Base-by-base conservation (phyloP, 2,888 invertebrate genomes). In the Acanthosepion lycidas region DNA sequence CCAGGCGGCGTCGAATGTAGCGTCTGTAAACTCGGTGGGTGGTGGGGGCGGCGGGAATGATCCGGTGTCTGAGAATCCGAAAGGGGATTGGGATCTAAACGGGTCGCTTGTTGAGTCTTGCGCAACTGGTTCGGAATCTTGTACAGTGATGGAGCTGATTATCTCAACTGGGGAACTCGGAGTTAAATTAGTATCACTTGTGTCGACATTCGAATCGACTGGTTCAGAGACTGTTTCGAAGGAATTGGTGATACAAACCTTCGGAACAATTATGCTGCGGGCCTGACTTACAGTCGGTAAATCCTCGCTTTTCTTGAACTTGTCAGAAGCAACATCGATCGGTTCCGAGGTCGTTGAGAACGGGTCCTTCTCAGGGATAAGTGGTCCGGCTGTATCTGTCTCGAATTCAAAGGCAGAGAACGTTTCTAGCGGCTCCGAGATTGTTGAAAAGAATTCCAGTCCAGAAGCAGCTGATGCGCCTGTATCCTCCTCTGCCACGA, bases 311-410 rank as follows among this genome's bases (percentile, higher is more conserved):
- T 93, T 93, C 8, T n/a, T 53, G 28, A 93, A 93, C 51, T 28
- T 53, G 20, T 53, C 93, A 1, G 93, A 93, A n/a, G 51, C 93
- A 9, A 93, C 15, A 9, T 93, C 93, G 26, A 93, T 33, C 20
- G 93, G 93, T 53, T 93, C 93, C 26, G 93, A 93, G 12, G 93
- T 93, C 5, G 93, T 93, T n/a, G 51, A 51, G 20, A 93, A 93
- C 5, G 51, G 93, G n/a, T 49, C 53, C 49, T 49, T 28, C 6
- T 93, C 51, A 15, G 53, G n/a, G n/a, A 78, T 12, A n/a, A 78
- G 3, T 33, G 78, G 78, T n/a, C 33, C 78, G 53, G 93, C n/a
- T 48, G 28, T 53, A n/a, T 12, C 33, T 42, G 33, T 20, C 49
- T 92, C 49, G 23, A n/a, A n/a, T 18, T 93, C 93, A 53, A 51